Base-by-base conservation (phyloP, 2,797 vertebrate species). In the Helostoma temminkii region DNA sequence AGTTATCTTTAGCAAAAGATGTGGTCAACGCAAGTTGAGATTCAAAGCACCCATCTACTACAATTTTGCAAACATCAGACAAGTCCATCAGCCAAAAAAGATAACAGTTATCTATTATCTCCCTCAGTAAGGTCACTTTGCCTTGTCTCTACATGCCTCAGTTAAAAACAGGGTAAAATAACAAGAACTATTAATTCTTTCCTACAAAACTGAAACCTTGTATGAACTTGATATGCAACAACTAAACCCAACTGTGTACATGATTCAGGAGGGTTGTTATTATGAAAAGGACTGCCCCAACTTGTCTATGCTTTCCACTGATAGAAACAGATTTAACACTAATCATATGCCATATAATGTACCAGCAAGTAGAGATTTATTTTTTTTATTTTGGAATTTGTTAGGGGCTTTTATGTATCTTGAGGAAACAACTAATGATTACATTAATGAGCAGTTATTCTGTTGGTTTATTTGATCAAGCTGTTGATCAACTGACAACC, bases 141-240 rank as follows among this genome's bases (percentile, higher is more conserved):
- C 16, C 15, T 32, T 15, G 24, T 25, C 24, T 18, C 24, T 6
- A 16, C 0, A 7, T n/a, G n/a, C 9, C 6, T 19, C 12, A 36
- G 5, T 49, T 56, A 41, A 26, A 0, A n/a, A 16, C 9, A 56
- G 5, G 21, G 14, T 16, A n/a, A n/a, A n/a, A n/a, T n/a, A n/a
- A n/a, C n/a, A n/a, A 10, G 56, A 73, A 18, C 24, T 4, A 46
- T 39, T 26, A 25, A 61, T 62, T 28, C 7, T 42, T 12, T 3
- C 4, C 12, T 50, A 57, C 26, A 53, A 57, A 52, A 66, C 36
- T 15, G 11, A 54, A 19, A 48, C 37, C 12, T 53, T 62, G 41
- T 4, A 63, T 24, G 16, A 43, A 19, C 14, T 26, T 39, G 6
- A 43, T 3, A 32, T 15, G 18, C 22, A 45, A 52, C 39, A 41